phyloP scores from a whole-genome alignment of 2,113 vertebrate genomes.

The Ploceus nigricollis region DNA sequence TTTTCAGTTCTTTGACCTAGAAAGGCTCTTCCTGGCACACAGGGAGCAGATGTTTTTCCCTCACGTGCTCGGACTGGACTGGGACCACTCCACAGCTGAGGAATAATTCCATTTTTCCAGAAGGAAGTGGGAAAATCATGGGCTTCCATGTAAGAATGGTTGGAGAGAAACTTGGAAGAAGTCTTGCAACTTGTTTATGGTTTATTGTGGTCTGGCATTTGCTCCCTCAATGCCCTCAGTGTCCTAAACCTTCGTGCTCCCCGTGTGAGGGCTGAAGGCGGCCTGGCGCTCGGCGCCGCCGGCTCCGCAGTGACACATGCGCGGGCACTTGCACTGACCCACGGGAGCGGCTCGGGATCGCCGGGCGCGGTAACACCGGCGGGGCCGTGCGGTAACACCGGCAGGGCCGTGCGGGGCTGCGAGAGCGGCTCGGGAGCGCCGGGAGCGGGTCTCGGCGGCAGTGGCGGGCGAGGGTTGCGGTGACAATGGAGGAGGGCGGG shows the following conservation, averaged over 20 bases:
- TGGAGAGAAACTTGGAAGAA: not conserved
- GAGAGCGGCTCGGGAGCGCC: too few species aligned
- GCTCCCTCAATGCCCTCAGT: too few species aligned
- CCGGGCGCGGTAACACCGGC: too few species aligned
- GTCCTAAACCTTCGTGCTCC: accelerated
- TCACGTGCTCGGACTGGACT: not conserved
- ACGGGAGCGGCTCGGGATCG: too few species aligned
- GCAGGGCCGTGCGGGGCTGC: too few species aligned
- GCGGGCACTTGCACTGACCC: accelerated
- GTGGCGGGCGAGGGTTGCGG: too few species aligned
- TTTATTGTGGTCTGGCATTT: too few species aligned
- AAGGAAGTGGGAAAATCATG: not conserved
- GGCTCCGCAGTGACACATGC: not conserved
- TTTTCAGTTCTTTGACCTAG: not conserved
- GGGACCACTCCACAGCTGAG: not conserved
- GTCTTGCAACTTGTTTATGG: not conserved
- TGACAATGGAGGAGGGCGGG: too few species aligned
- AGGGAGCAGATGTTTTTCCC: not conserved
- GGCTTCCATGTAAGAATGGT: not conserved
- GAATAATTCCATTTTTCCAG: not conserved
- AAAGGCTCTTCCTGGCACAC: not conserved
- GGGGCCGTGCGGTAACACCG: too few species aligned
- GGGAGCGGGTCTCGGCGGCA: too few species aligned
- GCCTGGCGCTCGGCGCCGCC: not conserved
- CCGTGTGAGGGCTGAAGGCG: not conserved